Evolutionary conservation across 2,113 vertebrate species (phyloP).

Genomic region (Boulengeromyrus knoepffleri): DNA sequence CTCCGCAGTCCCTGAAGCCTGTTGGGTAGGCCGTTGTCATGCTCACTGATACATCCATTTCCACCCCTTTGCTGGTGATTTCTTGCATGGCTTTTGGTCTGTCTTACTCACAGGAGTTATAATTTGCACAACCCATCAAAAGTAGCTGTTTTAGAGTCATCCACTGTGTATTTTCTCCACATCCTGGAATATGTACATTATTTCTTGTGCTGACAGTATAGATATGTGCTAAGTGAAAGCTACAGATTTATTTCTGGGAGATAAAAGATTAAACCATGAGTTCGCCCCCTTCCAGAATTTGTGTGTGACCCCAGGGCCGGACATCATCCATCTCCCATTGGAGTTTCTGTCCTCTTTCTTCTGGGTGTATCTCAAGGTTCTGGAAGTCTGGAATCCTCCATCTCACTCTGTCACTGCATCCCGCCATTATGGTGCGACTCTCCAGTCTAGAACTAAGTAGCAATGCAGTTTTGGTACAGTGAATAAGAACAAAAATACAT

Average conservation of each 20-base stretch:
- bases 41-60: background rate
- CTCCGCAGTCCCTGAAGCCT: background rate
- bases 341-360: background rate
- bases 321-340: background rate
- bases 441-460: background rate
- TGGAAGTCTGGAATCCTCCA: background rate
- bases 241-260: slow-evolving; percentile 3
- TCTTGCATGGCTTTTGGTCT: background rate
- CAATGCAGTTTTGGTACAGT: background rate
- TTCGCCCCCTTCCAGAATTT: background rate
- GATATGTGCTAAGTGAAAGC: background rate
- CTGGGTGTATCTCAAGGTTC: background rate
- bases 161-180: background rate
- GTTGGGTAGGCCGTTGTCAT: background rate
- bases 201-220: background rate
- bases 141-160: background rate
- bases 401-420: background rate
- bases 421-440: background rate
- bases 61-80: background rate
- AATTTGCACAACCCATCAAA: background rate
- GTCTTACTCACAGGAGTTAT: background rate
- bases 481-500: background rate
- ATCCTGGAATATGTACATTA: background rate
- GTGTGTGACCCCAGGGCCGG: background rate
- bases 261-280: slow-evolving; percentile 6